Evolutionary conservation across 2,888 invertebrate species (phyloP), one percentile per base, ranked within the genome.

Genomic region (Spodoptera littoralis): DNA sequence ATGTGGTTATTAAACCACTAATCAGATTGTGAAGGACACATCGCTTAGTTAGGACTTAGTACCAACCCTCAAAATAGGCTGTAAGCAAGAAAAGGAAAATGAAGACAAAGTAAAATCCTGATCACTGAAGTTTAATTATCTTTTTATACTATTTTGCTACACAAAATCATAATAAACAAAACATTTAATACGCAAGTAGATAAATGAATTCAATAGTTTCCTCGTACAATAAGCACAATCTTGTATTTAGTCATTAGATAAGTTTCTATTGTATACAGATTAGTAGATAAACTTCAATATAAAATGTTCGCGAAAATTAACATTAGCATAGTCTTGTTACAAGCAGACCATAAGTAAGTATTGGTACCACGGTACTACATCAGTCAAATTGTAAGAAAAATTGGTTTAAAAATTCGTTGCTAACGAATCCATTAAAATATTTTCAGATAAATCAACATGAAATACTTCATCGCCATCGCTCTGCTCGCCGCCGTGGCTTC

Each of bases 271-370:
- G 11, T 13, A 44, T 6, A 12, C 22, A 11, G 45, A 62, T 27
- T 42, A 8, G 12, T 43, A 53, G 80, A 81, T 81, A 80, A 79
- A 56, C 41, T 59, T 60, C 36, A 46, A 59, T 85, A 85, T 85
- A 85, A 77, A 27, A 84, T 60, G 47, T 27, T 30, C 6, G 13
- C 12, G 82, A 85, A 81, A 66, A 76, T 86, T 43, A 58, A 71
- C 5, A 72, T 79, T 6, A 47, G 44, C 68, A 85, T 77, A 85
- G 79, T 85, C 79, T 76, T 76, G 60, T 70, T 62, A 66, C 65
- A 79, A 70, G 69, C 70, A 60, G 72, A 53, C 72, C 52, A 70
- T 8, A 74, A 67, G 83, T 83, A 79, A 83, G 81, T 80, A 36
- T 8, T 9, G 6, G 36, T 36, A 36, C 36, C 36, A 36, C 36